Conservation (phyloP, 1,140 invertebrate genomes). For the Andrena cerasifolii region DNA sequence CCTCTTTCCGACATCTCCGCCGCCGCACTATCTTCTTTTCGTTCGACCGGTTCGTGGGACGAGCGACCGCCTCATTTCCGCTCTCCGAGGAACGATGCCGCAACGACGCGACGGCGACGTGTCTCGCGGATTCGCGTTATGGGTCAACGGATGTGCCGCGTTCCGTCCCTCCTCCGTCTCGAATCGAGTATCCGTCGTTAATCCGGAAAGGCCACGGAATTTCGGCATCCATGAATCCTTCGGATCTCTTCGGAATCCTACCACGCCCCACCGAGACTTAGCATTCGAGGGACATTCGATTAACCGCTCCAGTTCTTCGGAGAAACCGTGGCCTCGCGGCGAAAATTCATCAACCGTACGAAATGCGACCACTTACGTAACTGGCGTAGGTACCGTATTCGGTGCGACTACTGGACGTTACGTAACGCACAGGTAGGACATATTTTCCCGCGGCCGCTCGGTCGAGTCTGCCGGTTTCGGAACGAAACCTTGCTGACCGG, state of each 20-base stretch:
- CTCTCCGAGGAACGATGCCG: conserved; percentile 54
- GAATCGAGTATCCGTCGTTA: conserved; percentile 44
- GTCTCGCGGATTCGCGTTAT: conserved; percentile 5
- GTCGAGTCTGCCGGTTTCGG: too few relatives aligned
- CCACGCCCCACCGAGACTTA: conserved; percentile 12
- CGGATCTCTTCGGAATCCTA: conserved; percentile 9
- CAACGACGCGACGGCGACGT: background rate
- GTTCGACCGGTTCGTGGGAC: conserved; percentile 32
- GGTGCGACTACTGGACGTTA: conserved; percentile 6
- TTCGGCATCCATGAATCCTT: conserved; percentile 43
- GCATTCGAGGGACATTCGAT: conserved; percentile 56
- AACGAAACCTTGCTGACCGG: too few relatives aligned
- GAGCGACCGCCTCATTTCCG: conserved; percentile 64
- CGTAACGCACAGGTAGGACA: background rate
- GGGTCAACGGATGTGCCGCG: too few relatives aligned
- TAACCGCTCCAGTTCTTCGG: conserved; percentile 24
- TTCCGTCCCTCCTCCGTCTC: background rate
- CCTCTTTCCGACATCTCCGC: background rate
- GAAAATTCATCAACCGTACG: conserved; percentile 2
- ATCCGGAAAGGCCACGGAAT: conserved; percentile 56
- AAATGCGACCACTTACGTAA: conserved; percentile 10
- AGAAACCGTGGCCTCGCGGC: background rate
- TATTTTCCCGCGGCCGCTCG: too few relatives aligned
- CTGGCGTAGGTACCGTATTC: conserved; percentile 3
- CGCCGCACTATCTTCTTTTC: conserved; percentile 5